Conservation (phyloP, 2,888 invertebrate genomes). For the Eristalinus sepulchralis region DNA sequence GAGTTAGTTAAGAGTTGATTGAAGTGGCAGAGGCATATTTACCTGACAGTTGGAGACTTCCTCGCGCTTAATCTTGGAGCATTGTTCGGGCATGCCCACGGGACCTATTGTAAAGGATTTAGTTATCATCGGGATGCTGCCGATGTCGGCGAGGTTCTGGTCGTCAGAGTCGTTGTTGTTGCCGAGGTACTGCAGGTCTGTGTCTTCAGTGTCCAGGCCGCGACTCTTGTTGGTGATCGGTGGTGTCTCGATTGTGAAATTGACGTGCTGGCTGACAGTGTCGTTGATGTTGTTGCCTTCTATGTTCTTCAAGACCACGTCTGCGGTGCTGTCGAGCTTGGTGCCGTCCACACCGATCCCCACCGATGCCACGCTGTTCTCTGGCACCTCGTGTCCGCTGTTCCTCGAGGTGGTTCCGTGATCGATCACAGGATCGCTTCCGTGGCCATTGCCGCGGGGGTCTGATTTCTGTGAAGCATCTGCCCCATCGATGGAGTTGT, state of each 20-base stretch:
- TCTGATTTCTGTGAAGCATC: conserved; percentile 73
- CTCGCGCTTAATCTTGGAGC: conserved; percentile 76
- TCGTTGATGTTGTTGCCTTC: conserved; percentile 72
- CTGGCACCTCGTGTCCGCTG: conserved; percentile 29
- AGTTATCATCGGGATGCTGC: conserved; percentile 73
- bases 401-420: conserved; percentile 18
- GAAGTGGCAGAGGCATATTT: background rate
- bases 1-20: background rate
- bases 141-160: conserved; percentile 74
- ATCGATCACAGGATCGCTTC: conserved; percentile 5
- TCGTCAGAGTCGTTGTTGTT: conserved; percentile 78
- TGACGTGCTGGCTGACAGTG: conserved; percentile 72
- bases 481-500: conserved; percentile 78
- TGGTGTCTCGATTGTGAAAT: conserved; percentile 74
- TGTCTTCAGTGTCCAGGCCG: conserved; percentile 73
- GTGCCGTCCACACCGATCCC: conserved; percentile 36
- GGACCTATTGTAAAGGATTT: conserved; percentile 80
- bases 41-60: conserved; percentile 83
- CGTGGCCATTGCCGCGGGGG: background rate
- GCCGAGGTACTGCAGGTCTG: conserved; percentile 78
- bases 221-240: conserved; percentile 75
- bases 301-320: conserved; percentile 69
- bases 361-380: conserved; percentile 39
- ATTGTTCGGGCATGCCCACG: conserved; percentile 80
- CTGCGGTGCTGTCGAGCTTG: conserved; percentile 41